Base-by-base conservation (phyloP, 2,888 invertebrate genomes). In the Fragum whitleyi region DNA sequence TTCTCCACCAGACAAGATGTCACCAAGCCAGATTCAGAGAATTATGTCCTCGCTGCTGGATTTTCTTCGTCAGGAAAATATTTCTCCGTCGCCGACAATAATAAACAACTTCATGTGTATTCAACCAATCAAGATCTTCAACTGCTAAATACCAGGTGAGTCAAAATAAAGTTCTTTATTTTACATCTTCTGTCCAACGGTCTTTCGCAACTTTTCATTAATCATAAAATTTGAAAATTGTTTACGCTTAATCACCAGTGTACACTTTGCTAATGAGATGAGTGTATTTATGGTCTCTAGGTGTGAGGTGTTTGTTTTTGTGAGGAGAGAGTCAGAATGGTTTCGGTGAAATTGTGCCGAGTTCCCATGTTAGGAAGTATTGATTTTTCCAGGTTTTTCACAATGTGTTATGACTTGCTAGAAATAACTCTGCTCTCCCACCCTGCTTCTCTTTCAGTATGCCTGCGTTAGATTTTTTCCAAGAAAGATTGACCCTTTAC, bases 71-170 rank as follows among this genome's bases (percentile, higher is more conserved):
- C 85, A 29, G 91, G 91, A 53, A 80, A 85, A 29, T 89, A 88
- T 77, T 88, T 91, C 55, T 91, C 90, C 11, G 81, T 91, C 14
- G 89, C 90, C 67, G 92, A 93, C 80, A 90, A 92, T 83, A 65
- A 79, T 55, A 93, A 93, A 77, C 85, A 87, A 75, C 86, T 93
- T 23, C 88, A 87, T 71, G 81, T 93, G 51, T 92, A 85, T 57
- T 76, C 62, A 65, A 71, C 70, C 36, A 55, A 69, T 9, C 62
- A 76, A 23, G 55, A 75, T 55, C 79, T 77, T 75, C 73, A 80
- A 29, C 70, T 75, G 11, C 36, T 82, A 6, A 72, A 67, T 28
- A 57, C 81, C 55, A 77, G 85, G 85, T 85, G 65, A 68, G 81
- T 61, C n/a, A 36, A 36, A 6, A 6, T 36, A 9, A 36, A 6